Conservation (phyloP, 2,888 invertebrate species). For the Ectemnius continuus region DNA sequence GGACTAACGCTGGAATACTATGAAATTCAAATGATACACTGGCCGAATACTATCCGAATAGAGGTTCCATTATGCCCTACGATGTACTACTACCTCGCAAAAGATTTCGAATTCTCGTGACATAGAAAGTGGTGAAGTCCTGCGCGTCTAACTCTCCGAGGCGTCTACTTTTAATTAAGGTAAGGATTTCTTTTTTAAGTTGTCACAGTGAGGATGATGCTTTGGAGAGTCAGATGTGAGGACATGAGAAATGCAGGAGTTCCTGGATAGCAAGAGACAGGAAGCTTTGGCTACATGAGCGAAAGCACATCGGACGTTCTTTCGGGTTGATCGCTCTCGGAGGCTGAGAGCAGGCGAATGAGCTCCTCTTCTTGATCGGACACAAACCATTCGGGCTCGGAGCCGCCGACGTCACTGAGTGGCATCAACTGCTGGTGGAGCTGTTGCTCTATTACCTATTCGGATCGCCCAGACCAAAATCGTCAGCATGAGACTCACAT, state of each 20-base stretch:
- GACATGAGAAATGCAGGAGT: slow-evolving; percentile 12
- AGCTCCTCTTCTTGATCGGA: slow-evolving; percentile 90
- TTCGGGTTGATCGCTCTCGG: slow-evolving; percentile 73
- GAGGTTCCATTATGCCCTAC: background rate
- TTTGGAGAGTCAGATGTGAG: background rate
- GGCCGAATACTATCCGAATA: too few relatives aligned
- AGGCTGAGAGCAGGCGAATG: slow-evolving; percentile 84
- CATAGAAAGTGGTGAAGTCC: background rate
- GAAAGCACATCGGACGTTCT: slow-evolving; percentile 71
- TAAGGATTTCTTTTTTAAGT: too few relatives aligned
- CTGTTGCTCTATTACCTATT: slow-evolving; percentile 74
- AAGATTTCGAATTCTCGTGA: background rate
- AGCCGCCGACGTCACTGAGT: slow-evolving; percentile 79
- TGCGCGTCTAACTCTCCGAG: too few relatives aligned
- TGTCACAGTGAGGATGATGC: background rate
- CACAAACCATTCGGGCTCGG: slow-evolving; percentile 87
- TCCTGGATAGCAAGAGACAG: slow-evolving; percentile 3
- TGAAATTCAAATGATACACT: too few relatives aligned
- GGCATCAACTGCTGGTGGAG: slow-evolving; percentile 73
- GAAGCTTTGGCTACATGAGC: slow-evolving; percentile 66
- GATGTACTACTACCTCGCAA: background rate
- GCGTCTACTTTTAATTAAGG: too few relatives aligned
- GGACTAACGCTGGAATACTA: background rate
- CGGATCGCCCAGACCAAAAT: slow-evolving; percentile 72
- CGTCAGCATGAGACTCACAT: slow-evolving; percentile 68